These are phyloP conservation scores for Ardeotis arabs DNA, from an alignment of 2,113 vertebrate species.

Conservation along the genomic window DNA sequence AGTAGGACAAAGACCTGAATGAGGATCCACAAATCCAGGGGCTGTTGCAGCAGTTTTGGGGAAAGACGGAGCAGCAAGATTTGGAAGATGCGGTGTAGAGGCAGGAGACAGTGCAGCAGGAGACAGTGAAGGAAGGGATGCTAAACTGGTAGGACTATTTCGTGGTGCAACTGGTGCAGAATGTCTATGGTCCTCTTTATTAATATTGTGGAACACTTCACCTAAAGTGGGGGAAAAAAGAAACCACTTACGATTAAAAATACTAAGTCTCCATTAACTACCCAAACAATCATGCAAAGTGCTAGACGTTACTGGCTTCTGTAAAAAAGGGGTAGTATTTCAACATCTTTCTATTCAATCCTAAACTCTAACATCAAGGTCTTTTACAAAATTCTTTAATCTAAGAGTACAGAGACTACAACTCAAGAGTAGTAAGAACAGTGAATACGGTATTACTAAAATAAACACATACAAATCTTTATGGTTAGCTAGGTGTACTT, in stretches of 20 bases:
- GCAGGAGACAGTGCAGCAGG: constrained; percentile 81
- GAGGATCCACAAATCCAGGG: constrained; percentile 87
- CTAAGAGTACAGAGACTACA: not conserved
- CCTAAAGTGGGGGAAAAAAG: constrained; percentile 70
- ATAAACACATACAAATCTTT: not conserved
- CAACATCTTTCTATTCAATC: not conserved
- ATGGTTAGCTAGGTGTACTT: not conserved
- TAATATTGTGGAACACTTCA: constrained; percentile 92
- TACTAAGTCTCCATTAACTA: not conserved
- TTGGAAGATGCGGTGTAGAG: constrained; percentile 84
- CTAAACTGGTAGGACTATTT: constrained; percentile 85
- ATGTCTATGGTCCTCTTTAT: constrained; percentile 91
- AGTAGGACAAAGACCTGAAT: constrained; percentile 87
- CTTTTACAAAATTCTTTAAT: not conserved
- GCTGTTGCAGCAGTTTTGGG: constrained; percentile 86
- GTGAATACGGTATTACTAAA: not conserved
- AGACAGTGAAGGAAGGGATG: constrained; percentile 84
- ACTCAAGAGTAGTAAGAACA: not conserved
- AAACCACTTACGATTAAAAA: not conserved
- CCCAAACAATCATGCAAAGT: not conserved
- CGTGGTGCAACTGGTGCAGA: constrained; percentile 81
- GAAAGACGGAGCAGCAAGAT: constrained; percentile 84
- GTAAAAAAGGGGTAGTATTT: not conserved
- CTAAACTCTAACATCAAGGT: not conserved
- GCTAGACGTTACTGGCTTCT: not conserved